Evolutionary conservation across 2,888 invertebrate species (phyloP).

Genomic region (Agrotis ipsilon): DNA sequence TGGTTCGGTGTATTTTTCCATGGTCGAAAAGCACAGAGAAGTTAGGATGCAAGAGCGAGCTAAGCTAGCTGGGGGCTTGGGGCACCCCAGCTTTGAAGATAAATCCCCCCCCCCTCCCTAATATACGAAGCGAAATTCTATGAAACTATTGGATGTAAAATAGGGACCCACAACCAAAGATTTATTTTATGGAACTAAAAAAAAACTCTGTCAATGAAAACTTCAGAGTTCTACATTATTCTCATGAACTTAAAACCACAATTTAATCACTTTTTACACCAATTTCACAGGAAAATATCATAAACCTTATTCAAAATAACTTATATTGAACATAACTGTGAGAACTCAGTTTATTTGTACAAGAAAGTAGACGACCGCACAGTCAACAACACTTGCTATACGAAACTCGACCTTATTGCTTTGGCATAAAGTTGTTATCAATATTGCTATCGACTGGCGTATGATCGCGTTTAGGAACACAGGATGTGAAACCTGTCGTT

Average conservation of each 20-base stretch:
- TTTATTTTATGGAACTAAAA: too few species aligned
- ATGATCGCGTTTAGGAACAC: slow-evolving; percentile 8
- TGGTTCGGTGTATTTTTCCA: too few species aligned
- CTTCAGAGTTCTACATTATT: too few species aligned
- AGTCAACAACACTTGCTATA: not conserved
- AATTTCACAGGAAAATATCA: slow-evolving; percentile 14
- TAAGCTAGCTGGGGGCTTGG: too few species aligned
- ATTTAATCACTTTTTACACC: not conserved
- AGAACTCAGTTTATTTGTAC: slow-evolving; percentile 11
- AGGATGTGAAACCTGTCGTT: slow-evolving; percentile 55
- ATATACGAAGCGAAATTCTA: too few species aligned
- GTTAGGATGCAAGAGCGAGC: too few species aligned
- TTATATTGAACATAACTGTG: slow-evolving; percentile 1
- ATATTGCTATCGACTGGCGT: not conserved
- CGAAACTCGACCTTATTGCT: not conserved
- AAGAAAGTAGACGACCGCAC: slow-evolving; percentile 23
- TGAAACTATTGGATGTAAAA: too few species aligned
- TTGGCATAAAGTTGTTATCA: not conserved
- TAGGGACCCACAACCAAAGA: too few species aligned
- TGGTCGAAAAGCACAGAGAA: too few species aligned
- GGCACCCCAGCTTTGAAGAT: too few species aligned
- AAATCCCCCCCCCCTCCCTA: too few species aligned
- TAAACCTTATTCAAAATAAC: not conserved
- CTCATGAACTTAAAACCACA: not conserved
- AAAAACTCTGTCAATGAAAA: too few species aligned